Percentiles rank a stretch among this genome's conserved stretches.
Evolutionary conservation across 1,140 invertebrate genomes (phyloP).

Genomic region (Plutomurus gul): DNA sequence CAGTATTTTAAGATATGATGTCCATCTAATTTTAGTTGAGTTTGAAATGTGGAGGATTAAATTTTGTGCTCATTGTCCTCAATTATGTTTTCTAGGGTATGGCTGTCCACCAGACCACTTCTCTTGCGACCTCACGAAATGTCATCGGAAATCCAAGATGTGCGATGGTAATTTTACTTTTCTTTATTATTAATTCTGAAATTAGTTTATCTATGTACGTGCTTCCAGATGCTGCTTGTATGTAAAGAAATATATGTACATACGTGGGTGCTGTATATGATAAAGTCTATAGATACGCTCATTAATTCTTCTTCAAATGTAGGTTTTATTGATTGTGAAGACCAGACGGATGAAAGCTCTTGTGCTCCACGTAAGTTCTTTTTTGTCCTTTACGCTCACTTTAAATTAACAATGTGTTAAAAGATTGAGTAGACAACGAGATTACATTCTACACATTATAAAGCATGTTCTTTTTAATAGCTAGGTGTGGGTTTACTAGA

Average conservation of each 20-base stretch:
- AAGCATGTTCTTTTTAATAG: too few relatives aligned
- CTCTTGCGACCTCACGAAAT: conserved; percentile 42
- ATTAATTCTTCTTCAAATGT: not conserved
- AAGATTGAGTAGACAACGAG: too few relatives aligned
- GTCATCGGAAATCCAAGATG: conserved; percentile 19
- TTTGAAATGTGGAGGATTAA: too few relatives aligned
- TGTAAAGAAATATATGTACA: too few relatives aligned
- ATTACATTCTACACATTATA: too few relatives aligned
- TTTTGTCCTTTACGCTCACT: not conserved
- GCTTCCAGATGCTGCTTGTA: too few relatives aligned
- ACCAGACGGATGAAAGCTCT: conserved; percentile 37
- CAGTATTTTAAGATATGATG: not conserved
- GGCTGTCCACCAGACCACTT: conserved; percentile 30
- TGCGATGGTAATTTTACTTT: conserved; percentile 34
- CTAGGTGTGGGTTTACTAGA: too few relatives aligned
- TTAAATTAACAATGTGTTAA: not conserved
- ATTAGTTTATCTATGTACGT: too few relatives aligned
- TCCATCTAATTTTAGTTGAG: not conserved
- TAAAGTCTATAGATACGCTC: too few relatives aligned
- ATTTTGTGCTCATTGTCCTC: not conserved
- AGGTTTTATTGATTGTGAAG: conserved; percentile 19
- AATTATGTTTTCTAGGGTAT: conserved; percentile 4
- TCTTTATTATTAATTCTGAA: not conserved
- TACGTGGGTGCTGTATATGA: too few relatives aligned
- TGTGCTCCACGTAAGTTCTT: conserved; percentile 34